These are phyloP conservation scores for Flexamia atlantica DNA, from an alignment of 2,888 invertebrate species.

Conservation along the genomic window DNA sequence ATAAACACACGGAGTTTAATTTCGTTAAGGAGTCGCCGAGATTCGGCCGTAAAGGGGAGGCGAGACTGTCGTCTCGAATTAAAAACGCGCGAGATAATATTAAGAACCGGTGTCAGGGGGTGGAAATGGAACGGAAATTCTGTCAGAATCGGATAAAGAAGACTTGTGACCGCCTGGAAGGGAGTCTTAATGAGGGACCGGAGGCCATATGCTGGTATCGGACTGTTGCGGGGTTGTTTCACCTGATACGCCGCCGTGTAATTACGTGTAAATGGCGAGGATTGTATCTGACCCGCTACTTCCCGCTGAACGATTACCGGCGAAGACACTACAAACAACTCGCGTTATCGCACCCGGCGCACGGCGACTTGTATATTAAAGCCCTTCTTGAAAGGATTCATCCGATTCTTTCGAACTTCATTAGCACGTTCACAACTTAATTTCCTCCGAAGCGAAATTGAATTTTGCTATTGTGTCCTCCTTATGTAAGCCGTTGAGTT, in stretches of 20 bases:
- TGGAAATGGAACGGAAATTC: conserved; percentile 61
- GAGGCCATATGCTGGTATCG: conserved; percentile 28
- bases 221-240: not conserved
- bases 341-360: too few relatives aligned
- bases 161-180: conserved; percentile 21
- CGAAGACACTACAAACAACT: too few relatives aligned
- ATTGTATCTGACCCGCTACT: not conserved
- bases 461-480: too few relatives aligned
- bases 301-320: too few relatives aligned
- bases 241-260: conserved; percentile 16
- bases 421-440: too few relatives aligned
- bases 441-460: too few relatives aligned
- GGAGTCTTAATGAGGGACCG: conserved; percentile 23
- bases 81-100: conserved; percentile 62
- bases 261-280: conserved; percentile 32
- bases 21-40: conserved; percentile 73
- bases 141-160: conserved; percentile 50
- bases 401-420: too few relatives aligned
- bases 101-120: conserved; percentile 55
- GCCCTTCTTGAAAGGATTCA: too few relatives aligned
- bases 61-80: conserved; percentile 57
- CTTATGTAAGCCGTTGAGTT: too few relatives aligned
- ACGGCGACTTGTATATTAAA: too few relatives aligned
- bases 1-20: conserved; percentile 78
- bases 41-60: conserved; percentile 58